Conservation (phyloP, 2,113 vertebrate genomes). For the Reinhardtius hippoglossoides region DNA sequence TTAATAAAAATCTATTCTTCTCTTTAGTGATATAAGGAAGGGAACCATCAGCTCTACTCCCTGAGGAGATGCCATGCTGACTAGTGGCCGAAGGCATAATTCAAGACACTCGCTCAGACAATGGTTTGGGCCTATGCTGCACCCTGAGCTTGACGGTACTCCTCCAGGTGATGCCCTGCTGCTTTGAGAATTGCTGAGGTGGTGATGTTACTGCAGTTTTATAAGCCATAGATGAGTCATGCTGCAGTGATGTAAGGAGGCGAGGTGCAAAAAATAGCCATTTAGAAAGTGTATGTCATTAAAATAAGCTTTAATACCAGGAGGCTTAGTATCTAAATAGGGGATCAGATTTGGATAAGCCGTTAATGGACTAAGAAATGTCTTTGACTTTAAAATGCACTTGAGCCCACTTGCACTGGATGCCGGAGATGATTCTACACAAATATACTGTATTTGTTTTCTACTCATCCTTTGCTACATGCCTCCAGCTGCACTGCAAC, state of each 20-base stretch:
- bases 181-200: conserved; percentile 19
- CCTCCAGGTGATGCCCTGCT: conserved; percentile 22
- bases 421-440: background rate
- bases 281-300: background rate
- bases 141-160: background rate
- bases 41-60: background rate
- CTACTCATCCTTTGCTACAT: background rate
- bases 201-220: background rate
- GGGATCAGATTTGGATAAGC: conserved; percentile 47
- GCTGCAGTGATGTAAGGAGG: conserved; percentile 3
- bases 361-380: conserved; percentile 49
- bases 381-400: conserved; percentile 24
- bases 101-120: background rate
- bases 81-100: background rate
- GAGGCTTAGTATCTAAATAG: conserved; percentile 4
- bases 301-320: conserved; percentile 10
- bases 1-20: background rate
- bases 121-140: background rate
- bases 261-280: background rate
- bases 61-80: background rate
- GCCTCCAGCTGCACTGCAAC: background rate
- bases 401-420: conserved; percentile 1
- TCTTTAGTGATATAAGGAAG: background rate
- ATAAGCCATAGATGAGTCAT: conserved; percentile 2
- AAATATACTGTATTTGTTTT: background rate